Conservation (phyloP, 2,888 invertebrate species). For the Hanleya hanleyi region DNA sequence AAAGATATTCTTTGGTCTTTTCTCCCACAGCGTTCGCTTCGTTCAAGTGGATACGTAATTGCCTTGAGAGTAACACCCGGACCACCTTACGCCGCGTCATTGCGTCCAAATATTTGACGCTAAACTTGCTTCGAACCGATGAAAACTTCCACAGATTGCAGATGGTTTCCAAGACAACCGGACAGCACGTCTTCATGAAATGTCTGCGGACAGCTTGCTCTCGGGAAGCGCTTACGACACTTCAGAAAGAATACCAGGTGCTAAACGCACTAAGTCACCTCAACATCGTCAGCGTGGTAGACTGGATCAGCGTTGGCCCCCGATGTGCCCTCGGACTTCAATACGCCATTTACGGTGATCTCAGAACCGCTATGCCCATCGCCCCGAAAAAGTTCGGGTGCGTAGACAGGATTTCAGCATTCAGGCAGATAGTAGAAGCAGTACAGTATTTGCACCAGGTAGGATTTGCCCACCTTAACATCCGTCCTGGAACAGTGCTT, state of each 20-base stretch:
- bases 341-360: not conserved
- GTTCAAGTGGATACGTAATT: too few species aligned
- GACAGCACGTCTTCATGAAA: not conserved
- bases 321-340: not conserved
- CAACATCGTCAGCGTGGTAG: not conserved
- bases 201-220: not conserved
- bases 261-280: not conserved
- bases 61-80: too few species aligned
- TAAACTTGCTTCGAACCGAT: not conserved
- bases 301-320: not conserved
- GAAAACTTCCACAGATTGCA: not conserved
- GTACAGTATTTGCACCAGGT: not conserved
- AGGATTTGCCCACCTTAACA: not conserved
- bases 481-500: constrained; percentile 1
- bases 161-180: not conserved
- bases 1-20: too few species aligned
- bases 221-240: not conserved
- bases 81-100: not conserved
- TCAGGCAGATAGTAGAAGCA: not conserved
- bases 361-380: not conserved
- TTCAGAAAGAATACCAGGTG: not conserved
- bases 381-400: not conserved
- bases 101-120: not conserved
- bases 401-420: not conserved
- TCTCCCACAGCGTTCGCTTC: too few species aligned